Base-by-base conservation (phyloP, 1,140 invertebrate species). In the Glossosoma conforme region DNA sequence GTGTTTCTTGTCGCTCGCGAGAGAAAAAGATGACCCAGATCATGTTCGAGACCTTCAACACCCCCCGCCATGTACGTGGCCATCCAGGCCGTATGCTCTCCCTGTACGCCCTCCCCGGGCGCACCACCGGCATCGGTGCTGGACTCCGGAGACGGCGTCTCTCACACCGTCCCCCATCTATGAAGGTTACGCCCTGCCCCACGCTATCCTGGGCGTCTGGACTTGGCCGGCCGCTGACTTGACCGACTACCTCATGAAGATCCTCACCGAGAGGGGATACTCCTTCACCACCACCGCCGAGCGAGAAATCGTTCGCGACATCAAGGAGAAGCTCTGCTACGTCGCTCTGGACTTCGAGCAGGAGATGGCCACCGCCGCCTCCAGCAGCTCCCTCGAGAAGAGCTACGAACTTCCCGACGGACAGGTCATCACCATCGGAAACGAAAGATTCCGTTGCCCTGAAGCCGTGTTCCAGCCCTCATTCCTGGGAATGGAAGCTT, bases 21-120 rank as follows among this genome's bases (percentile, higher is more conserved):
- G 48, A 44, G 59, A 91, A 94, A 71, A 94, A 93, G 81, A 93
- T 94, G 91, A 93, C 90, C 18, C 89, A 93, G 76, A 93, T 93
- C 68, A 93, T 94, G 89, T 93, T 93, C 66, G 91, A 94, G 69
- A 93, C 90, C 58, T 93, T 93, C 83, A 93, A 92, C 77, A 86
- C 85, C 32, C 82, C 91, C 91, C 2, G 91, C 91, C 47, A 93
- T 93, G 90, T 93, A 94, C 65, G 91, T 94, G 2, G 89, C 87
- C 53, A 93, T 93, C 68, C 91, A 94, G 67, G 91, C 91, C 58
- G 91, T 95, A 33, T 81, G 95, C 69, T 89, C 91, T 58, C 93
- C 90, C 66, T 91, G 92, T 78, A 86, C 92, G 82, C 94, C 91
- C 68, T 96, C 93, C 60, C 92, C 92, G 82, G 91, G 94, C 62